A percentile compares a stretch with the other conserved stretches of the same genome.
phyloP scores from a whole-genome alignment of 2,888 invertebrate genomes.

The Griposia aprilina region DNA sequence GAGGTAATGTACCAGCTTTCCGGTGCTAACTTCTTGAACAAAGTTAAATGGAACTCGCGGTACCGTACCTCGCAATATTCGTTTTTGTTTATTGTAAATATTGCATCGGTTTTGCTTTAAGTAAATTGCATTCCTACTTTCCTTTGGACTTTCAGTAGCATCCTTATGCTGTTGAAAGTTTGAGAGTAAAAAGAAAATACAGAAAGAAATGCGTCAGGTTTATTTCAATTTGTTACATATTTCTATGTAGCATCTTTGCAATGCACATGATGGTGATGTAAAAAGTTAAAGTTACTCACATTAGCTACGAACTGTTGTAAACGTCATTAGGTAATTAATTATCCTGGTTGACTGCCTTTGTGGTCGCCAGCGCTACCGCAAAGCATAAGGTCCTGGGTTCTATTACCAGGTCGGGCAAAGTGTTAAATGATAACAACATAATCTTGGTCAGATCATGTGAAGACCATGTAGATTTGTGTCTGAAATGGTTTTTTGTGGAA shows the following conservation, averaged over 20 bases:
- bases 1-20: constrained; percentile 7
- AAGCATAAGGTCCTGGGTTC: background rate
- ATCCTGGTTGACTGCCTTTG: background rate
- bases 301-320: too few species aligned
- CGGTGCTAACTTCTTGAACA: constrained; percentile 28
- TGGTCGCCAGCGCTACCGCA: background rate
- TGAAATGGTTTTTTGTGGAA: too few species aligned
- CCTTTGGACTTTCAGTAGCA: too few species aligned
- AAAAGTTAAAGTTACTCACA: background rate
- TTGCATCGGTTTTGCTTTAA: constrained; percentile 28
- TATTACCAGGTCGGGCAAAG: background rate
- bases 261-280: background rate
- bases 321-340: background rate
- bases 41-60: constrained; percentile 37
- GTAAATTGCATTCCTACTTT: constrained; percentile 40
- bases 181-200: constrained; percentile 1
- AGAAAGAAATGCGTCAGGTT: background rate
- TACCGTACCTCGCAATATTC: constrained; percentile 22
- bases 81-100: constrained; percentile 15
- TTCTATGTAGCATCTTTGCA: background rate
- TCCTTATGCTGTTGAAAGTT: constrained; percentile 16
- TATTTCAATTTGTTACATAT: constrained; percentile 3
- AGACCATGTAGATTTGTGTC: too few species aligned
- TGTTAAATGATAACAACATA: background rate
- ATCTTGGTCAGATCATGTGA: too few species aligned